phyloP scores from a whole-genome alignment of 2,113 vertebrate species.

The Cyprinus carpio region DNA sequence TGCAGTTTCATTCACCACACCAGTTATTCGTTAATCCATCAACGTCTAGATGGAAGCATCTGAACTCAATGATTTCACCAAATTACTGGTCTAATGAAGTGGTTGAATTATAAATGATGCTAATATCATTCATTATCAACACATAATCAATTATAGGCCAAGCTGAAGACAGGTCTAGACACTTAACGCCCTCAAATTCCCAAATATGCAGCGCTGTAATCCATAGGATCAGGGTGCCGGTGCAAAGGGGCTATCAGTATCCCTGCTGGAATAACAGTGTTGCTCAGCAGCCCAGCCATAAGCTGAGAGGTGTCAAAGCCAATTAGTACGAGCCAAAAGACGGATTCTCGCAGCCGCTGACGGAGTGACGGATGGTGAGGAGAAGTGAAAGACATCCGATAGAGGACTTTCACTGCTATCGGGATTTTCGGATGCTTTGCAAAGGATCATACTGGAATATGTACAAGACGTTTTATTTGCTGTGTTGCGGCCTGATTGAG shows the following conservation, averaged over 20 bases:
- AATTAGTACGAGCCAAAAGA: neutral
- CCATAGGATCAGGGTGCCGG: slow-evolving; percentile 4
- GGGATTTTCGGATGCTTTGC: neutral
- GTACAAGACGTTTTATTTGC: neutral
- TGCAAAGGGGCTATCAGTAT: slow-evolving; percentile 15
- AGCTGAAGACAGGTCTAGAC: slow-evolving; percentile 26
- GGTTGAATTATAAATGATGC: neutral
- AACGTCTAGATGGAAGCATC: no score
- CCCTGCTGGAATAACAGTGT: slow-evolving; percentile 22
- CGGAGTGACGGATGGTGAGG: neutral
- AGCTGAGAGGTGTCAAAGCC: slow-evolving; percentile 21
- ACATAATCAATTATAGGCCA: neutral
- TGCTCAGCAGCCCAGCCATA: neutral
- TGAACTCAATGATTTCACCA: neutral
- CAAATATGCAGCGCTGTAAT: slow-evolving; percentile 9
- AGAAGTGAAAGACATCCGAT: slow-evolving; percentile 11
- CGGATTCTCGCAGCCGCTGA: neutral
- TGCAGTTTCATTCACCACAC: neutral
- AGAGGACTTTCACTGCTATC: neutral
- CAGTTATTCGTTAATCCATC: neutral
- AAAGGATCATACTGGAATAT: neutral
- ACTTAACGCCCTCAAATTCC: slow-evolving; percentile 4
- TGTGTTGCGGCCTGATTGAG: neutral
- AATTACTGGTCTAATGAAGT: neutral
- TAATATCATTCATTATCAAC: neutral